Percentiles rank a stretch among this genome's conserved stretches.
These are phyloP conservation scores for Bovichtus variegatus DNA, from an alignment of 2,797 vertebrate genomes.

Conservation along the genomic window DNA sequence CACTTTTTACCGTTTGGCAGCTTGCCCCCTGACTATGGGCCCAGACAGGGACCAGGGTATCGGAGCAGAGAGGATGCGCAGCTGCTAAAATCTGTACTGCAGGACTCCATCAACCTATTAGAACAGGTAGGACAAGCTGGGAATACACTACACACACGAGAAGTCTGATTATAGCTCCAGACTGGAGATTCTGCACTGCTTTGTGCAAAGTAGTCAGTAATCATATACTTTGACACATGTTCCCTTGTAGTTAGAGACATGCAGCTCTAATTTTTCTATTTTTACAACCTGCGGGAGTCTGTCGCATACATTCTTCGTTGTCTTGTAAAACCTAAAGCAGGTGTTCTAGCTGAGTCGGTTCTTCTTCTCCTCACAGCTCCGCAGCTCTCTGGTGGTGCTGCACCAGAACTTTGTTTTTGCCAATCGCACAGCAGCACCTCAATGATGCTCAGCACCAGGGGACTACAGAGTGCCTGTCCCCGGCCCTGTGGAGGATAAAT, in stretches of 20 bases:
- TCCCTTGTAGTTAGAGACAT: not conserved
- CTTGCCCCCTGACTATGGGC: constrained; percentile 79
- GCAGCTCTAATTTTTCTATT: not conserved
- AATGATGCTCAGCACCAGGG: constrained; percentile 60
- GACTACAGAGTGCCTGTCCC: not conserved
- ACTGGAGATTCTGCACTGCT: not conserved
- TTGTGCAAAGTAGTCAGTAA: not conserved
- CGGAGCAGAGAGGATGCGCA: constrained; percentile 81
- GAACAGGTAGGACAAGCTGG: constrained; percentile 86
- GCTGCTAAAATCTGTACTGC: constrained; percentile 90
- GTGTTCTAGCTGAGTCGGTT: constrained; percentile 1
- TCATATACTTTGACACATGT: not conserved
- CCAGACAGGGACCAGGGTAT: constrained; percentile 74
- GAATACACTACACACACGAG: not conserved
- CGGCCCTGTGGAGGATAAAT: not conserved
- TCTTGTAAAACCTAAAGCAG: not conserved
- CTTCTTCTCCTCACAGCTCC: constrained; percentile 86
- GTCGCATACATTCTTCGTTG: not conserved
- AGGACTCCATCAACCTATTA: constrained; percentile 93
- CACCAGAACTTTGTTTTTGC: constrained; percentile 92
- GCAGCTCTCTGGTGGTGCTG: constrained; percentile 91
- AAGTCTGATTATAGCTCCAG: not conserved
- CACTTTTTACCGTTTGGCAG: constrained; percentile 73
- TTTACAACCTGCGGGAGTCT: not conserved
- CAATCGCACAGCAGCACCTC: constrained; percentile 83